phyloP scores from a whole-genome alignment of 2,888 invertebrate genomes.

The Trichogramma evanescens region DNA sequence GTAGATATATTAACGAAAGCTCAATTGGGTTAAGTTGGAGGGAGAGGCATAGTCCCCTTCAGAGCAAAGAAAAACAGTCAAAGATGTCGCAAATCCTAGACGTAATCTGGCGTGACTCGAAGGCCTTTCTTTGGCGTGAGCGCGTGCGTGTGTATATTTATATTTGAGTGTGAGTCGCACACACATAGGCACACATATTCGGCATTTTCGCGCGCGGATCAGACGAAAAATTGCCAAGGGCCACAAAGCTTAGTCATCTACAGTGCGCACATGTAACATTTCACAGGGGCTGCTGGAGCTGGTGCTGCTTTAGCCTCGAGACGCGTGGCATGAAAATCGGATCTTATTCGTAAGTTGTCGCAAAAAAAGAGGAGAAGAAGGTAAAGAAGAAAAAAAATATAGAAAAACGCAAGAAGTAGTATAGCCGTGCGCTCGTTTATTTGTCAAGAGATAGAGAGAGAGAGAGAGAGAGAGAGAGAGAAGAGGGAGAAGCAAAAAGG shows the following conservation, averaged over 20 bases:
- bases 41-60: too few relatives aligned
- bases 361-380: not conserved
- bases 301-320: slow-evolving; percentile 13
- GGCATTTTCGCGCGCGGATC: slow-evolving; percentile 10
- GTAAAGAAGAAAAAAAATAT: not conserved
- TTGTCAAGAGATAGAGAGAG: not conserved
- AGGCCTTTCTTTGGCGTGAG: too few relatives aligned
- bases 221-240: slow-evolving; percentile 19
- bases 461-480: not conserved
- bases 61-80: too few relatives aligned
- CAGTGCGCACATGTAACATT: too few relatives aligned
- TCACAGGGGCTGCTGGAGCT: slow-evolving; percentile 1
- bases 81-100: too few relatives aligned
- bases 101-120: too few relatives aligned
- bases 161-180: not conserved
- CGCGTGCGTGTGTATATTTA: too few relatives aligned
- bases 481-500: not conserved
- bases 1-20: too few relatives aligned
- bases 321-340: slow-evolving; percentile 33
- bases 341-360: slow-evolving; percentile 27
- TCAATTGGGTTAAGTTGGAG: too few relatives aligned
- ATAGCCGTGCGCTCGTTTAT: too few relatives aligned
- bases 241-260: slow-evolving; percentile 1
- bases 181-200: slow-evolving; percentile 7
- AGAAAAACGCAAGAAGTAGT: too few relatives aligned